Conservation (phyloP, 2,797 vertebrate species). For the Dromococcyx pavoninus region DNA sequence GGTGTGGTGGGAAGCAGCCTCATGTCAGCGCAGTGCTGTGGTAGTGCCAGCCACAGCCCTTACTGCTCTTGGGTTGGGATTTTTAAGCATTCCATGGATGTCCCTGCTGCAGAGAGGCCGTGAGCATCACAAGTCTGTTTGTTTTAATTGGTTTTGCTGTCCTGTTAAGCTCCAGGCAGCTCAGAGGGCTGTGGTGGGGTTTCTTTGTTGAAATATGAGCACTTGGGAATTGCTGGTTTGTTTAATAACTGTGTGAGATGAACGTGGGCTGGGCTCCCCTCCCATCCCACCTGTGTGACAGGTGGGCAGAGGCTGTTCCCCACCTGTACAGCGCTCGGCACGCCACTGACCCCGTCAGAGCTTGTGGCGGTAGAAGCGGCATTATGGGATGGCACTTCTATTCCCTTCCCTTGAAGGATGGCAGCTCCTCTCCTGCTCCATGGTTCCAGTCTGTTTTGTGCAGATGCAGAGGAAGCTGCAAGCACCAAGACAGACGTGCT, state of each 20-base stretch:
- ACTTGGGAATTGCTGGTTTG: slow-evolving; percentile 16
- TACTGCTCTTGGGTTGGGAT: not conserved
- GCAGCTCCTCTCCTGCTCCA: not conserved
- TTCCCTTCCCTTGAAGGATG: slow-evolving; percentile 9
- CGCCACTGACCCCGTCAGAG: not conserved
- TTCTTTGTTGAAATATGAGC: not conserved
- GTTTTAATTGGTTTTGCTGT: slow-evolving; percentile 54
- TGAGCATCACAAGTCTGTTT: slow-evolving; percentile 26
- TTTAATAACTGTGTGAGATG: not conserved
- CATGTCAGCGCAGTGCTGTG: no score
- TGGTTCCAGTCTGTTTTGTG: not conserved
- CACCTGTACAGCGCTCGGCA: not conserved
- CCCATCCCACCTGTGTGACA: not conserved
- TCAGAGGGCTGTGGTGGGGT: not conserved
- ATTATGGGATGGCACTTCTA: not conserved
- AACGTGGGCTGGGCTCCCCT: not conserved
- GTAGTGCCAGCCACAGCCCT: not conserved
- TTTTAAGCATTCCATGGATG: not conserved
- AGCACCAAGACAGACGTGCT: not conserved
- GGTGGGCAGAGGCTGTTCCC: not conserved
- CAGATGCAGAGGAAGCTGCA: not conserved
- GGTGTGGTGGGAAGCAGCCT: no score
- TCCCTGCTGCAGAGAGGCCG: not conserved
- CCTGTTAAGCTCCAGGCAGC: not conserved
- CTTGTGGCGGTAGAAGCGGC: not conserved